Evolutionary conservation across 2,797 vertebrate species (phyloP), one percentile per base, ranked within the genome.

Genomic region (Malurus splendens): DNA sequence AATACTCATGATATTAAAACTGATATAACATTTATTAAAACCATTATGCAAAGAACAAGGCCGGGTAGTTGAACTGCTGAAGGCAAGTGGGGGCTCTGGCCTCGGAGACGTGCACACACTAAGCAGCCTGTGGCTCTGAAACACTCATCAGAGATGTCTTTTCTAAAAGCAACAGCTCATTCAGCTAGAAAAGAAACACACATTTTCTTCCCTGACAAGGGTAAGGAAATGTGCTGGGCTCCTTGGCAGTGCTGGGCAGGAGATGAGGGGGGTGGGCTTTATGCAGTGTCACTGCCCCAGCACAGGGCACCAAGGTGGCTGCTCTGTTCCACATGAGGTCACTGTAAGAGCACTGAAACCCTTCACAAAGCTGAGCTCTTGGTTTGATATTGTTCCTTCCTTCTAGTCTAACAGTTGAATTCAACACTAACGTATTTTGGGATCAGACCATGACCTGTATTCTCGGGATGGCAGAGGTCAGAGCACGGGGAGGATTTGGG

Each of bases 1-100:
- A 96, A 96, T 95, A 92, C 93, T 94, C 92, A 76, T 13, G 77
- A 96, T 95, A 95, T 94, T 95, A 96, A 94, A 96, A 85, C 30
- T 60, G 91, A 94, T 94, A 93, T 32, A 95, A 95, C 86, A 94
- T 96, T 96, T 95, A 96, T 96, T 95, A 94, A 94, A 95, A 70
- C 65, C 82, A 79, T 92, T 90, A 93, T 91, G 93, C 90, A 86
- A 82, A 91, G 93, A 93, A 81, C 68, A 82, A 84, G 87, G 86
- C n/a, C 86, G 68, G 76, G 36, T 83, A 56, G 85, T 55, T 54
- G 93, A 94, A 80, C 68, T n/a, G 76, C 78, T 59, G 83, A 87
- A 82, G 60, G 65, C 55, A 70, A 92, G 50, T 2, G 5, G 33
- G 1, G 2, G 52, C 33, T 86, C 78, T 72, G 85, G 67, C 75